phyloP scores from a whole-genome alignment of 1,140 invertebrate species.

The Microvelia longipes region DNA sequence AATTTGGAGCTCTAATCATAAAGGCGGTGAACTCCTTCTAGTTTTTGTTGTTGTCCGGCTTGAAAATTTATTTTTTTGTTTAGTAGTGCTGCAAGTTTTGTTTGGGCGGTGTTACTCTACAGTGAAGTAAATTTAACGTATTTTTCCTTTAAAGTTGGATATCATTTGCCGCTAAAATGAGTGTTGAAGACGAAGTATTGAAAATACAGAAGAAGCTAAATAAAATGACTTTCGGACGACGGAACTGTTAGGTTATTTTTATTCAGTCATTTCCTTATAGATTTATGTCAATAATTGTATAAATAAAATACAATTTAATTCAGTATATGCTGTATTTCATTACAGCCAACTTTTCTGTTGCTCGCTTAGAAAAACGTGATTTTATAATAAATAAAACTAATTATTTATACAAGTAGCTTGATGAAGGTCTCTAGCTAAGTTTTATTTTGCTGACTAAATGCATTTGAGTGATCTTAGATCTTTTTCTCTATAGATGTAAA shows the following conservation, averaged over 20 bases:
- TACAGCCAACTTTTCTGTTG: too few species aligned
- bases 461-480: too few species aligned
- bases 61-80: not conserved
- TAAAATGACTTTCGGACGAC: constrained; percentile 77
- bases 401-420: too few species aligned
- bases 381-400: too few species aligned
- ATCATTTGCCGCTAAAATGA: constrained; percentile 41
- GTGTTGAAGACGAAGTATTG: constrained; percentile 81
- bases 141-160: not conserved
- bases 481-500: too few species aligned
- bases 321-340: too few species aligned
- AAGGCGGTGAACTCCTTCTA: not conserved
- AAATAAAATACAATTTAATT: too few species aligned
- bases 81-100: not conserved
- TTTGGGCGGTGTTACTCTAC: not conserved
- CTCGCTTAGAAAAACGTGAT: too few species aligned
- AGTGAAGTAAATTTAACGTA: not conserved
- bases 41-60: not conserved
- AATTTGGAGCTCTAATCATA: not conserved
- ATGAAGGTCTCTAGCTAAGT: too few species aligned
- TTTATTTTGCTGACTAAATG: too few species aligned
- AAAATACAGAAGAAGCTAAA: constrained; percentile 86
- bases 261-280: too few species aligned
- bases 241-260: constrained; percentile 52
- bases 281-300: too few species aligned